Conservation (phyloP, 2,797 vertebrate genomes). For the Pitangus sulphuratus region DNA sequence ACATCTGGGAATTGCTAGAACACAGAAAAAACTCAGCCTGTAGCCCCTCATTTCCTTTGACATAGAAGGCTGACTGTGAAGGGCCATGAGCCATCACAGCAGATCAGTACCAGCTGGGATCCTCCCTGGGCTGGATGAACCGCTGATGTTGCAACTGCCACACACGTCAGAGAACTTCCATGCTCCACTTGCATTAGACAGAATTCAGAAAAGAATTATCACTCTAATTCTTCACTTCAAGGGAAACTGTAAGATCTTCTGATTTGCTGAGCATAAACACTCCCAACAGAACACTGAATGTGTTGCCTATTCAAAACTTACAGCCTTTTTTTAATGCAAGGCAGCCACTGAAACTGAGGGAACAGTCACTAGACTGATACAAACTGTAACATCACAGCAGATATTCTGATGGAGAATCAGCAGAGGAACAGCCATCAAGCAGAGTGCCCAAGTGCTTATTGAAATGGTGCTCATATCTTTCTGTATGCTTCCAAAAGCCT, state of each 20-base stretch:
- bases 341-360: background rate
- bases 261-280: background rate
- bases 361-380: background rate
- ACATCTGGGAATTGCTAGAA: constrained; percentile 11
- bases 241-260: background rate
- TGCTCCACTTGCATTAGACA: background rate
- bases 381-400: background rate
- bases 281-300: background rate
- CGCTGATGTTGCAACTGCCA: background rate
- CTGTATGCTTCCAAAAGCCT: background rate
- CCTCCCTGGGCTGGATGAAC: background rate
- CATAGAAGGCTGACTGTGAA: background rate
- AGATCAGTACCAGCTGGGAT: background rate
- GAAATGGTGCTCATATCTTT: background rate
- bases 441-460: background rate
- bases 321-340: background rate
- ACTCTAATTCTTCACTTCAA: background rate
- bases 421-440: background rate
- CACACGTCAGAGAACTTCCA: background rate
- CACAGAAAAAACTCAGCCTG: background rate
- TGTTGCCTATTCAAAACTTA: background rate
- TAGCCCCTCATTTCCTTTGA: constrained; percentile 7
- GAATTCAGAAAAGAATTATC: background rate
- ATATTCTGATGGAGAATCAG: background rate
- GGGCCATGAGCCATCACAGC: background rate